Evolutionary conservation across 2,113 vertebrate genomes (phyloP), one percentile per base, ranked within the genome.

Genomic region (Syngnathus typhle): DNA sequence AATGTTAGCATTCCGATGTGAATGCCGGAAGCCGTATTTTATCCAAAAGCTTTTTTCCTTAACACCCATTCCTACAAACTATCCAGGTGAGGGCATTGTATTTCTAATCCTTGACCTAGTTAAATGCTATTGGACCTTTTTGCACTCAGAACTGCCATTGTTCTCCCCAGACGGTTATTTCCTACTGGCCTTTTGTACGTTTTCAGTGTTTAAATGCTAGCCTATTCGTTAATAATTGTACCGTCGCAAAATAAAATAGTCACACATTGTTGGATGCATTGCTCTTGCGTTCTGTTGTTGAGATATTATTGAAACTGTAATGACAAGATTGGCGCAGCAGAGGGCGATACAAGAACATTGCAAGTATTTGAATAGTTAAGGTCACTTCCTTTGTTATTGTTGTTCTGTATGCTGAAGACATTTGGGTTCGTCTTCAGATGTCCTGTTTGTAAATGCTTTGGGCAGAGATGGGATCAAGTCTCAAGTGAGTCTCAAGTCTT

Each of bases 271-370:
- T 32, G 27, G 27, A 32, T 32, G 2, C 27, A 11, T 43, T 43
- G 41, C 41, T 43, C 41, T 43, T 43, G 41, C 13, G 9, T 47
- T 11, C 2, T 52, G 7, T n/a, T 52, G 49, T n/a, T 52, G 49
- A 1, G 19, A 19, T 21, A 52, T n/a, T 19, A 8, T 0, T 56
- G 38, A 7, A 51, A 1, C 13, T 75, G 71, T 64, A 75, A 64
- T 63, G 19, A 2, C 49, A 5, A 7, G 3, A 4, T 71, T 71
- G 0, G 5, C 55, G 12, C 85, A 84, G 67, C 64, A 85, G 85
- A 66, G 49, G 3, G 46, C 16, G 44, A 46, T 15, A 8, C 39
- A 41, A 41, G 39, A 1, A 32, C 27, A 32, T 32, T 3, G 27
- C 27, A 32, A 32, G 27, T 32, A 32, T 32, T 32, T 32, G 27